Conservation (phyloP, 2,113 vertebrate species). For the Catharus bicknelli region DNA sequence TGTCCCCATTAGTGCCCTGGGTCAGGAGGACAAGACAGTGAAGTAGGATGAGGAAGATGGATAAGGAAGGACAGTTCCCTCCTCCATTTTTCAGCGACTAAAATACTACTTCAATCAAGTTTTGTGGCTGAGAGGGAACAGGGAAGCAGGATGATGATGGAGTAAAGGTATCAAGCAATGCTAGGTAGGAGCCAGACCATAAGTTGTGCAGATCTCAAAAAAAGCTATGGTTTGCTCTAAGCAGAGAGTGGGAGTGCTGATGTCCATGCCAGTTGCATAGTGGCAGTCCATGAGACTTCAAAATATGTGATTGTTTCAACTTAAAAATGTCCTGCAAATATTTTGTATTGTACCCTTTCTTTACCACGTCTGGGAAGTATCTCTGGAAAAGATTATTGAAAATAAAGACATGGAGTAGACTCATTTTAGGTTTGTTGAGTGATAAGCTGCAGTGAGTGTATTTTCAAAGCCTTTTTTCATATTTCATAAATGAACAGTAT, state of each 20-base stretch:
- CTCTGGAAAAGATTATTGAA: neutral
- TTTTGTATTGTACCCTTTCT: neutral
- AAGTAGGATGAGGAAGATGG: neutral
- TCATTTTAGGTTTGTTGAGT: neutral
- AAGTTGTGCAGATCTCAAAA: neutral
- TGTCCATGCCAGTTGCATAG: neutral
- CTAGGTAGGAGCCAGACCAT: neutral
- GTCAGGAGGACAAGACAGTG: neutral
- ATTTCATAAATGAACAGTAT: neutral
- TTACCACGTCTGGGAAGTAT: neutral
- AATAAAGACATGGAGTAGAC: neutral
- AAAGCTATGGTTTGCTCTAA: neutral
- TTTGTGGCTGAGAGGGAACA: neutral
- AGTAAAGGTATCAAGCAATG: neutral
- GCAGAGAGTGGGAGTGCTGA: neutral
- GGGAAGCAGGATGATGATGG: neutral
- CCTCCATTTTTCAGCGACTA: neutral
- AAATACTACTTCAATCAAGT: neutral
- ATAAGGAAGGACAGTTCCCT: neutral
- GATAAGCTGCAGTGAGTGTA: neutral
- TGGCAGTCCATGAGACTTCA: neutral
- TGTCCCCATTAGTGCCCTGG: neutral
- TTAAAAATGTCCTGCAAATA: neutral
- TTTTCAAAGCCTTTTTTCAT: neutral
- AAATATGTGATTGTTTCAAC: neutral